Base-by-base conservation (phyloP, 2,888 invertebrate species). In the Poecilus cupreus region DNA sequence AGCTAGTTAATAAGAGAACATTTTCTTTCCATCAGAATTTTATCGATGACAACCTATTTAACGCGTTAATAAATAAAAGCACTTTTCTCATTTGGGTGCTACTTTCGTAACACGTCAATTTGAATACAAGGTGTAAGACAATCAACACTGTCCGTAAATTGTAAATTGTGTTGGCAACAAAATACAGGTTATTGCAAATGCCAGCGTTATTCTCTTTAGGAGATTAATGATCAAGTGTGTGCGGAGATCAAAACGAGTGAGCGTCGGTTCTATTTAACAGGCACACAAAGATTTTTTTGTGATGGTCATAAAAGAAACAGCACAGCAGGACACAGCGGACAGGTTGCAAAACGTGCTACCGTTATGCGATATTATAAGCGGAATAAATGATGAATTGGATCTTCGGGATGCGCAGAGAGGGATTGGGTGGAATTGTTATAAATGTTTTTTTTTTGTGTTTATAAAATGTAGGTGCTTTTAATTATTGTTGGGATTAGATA, bases 201-300 rank as follows among this genome's bases (percentile, higher is more conserved):
- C 37, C 51, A 76, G 13, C 37, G 22, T 24, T 76, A 57, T 57
- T 76, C 76, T 51, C 39, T 76, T 76, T 32, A 20, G 32, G 57
- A 76, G 76, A 76, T 76, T 76, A 76, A 76, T 76, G 76, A 76
- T 57, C 72, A 11, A 72, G 72, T 24, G 24, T 72, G 72, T 10
- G 32, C 13, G 10, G 37, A 68, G 37, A 68, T 68, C 64, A 68
- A 37, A 68, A 68, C 72, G 20, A 72, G 43, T 20, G 46, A 20
- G 11, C 46, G 72, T 72, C 72, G 24, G 22, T 11, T 72, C 46
- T 22, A 46, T 72, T 72, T 72, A 72, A 46, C 68, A 68, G 68
- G n/a, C 20, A 16, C 18, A 72, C n/a, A 72, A 72, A 72, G 70
- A 46, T 37, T 72, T 72, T 68, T 72, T 72, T 43, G 43, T 46